Percentiles rank a stretch among this genome's conserved stretches.
phyloP scores from a whole-genome alignment of 37 sponge, comb jelly and placozoan species.

The Haliclona indistincta region DNA sequence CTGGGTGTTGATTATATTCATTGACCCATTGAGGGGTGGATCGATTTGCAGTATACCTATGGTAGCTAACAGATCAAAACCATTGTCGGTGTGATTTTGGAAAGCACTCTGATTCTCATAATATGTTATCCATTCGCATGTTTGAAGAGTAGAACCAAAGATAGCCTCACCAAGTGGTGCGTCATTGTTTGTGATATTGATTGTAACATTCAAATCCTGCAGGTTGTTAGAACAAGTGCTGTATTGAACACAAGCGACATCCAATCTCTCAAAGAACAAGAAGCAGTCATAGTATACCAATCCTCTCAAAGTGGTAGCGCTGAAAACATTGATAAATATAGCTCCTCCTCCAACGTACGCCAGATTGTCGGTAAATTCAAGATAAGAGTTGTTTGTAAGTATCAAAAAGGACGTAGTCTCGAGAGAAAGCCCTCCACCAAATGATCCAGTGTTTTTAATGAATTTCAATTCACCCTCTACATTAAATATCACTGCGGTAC shows the following conservation, averaged over 20 bases:
- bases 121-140: slow-evolving; percentile 29
- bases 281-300: slow-evolving; percentile 29
- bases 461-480: slow-evolving; percentile 12
- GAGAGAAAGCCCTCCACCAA: slow-evolving; percentile 40
- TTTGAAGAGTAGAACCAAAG: slow-evolving; percentile 46
- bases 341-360: slow-evolving; percentile 45
- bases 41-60: too few relatives aligned
- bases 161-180: slow-evolving; percentile 24
- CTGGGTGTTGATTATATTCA: too few relatives aligned
- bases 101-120: background rate
- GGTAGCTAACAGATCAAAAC: slow-evolving; percentile 24
- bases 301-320: too few relatives aligned
- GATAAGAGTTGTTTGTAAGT: slow-evolving; percentile 8
- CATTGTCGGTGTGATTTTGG: background rate
- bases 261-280: slow-evolving; percentile 33
- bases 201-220: background rate
- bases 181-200: slow-evolving; percentile 18
- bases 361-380: slow-evolving; percentile 19
- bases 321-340: background rate
- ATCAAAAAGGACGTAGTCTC: background rate
- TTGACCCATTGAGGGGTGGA: too few relatives aligned
- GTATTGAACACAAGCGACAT: background rate
- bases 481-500: background rate
- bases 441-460: slow-evolving; percentile 29
- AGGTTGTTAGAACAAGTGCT: background rate